Conservation (phyloP, 1,140 invertebrate species). For the Plutomurus gul region DNA sequence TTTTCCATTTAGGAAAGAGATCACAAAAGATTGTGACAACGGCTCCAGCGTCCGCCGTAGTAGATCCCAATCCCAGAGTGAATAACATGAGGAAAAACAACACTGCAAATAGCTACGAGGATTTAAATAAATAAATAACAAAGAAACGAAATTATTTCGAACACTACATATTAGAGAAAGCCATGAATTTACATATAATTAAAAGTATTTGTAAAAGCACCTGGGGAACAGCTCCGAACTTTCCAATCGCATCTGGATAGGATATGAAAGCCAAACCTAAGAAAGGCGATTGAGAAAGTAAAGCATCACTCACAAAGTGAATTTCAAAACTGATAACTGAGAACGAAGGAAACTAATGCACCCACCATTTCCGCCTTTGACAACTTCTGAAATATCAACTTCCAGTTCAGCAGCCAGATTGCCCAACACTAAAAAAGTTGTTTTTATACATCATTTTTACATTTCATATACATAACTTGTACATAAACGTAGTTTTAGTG, state of each 20-base stretch:
- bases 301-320: no score
- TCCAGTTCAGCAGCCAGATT: conserved; percentile 37
- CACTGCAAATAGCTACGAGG: conserved; percentile 58
- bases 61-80: conserved; percentile 55
- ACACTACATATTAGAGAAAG: neutral
- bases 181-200: neutral
- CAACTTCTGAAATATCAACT: conserved; percentile 66
- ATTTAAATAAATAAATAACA: neutral
- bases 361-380: conserved; percentile 67
- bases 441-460: no score
- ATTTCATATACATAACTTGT: no score
- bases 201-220: no score
- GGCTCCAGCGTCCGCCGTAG: conserved; percentile 64
- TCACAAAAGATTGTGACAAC: conserved; percentile 73
- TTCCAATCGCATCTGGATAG: conserved; percentile 86
- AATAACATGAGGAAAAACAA: conserved; percentile 63
- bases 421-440: conserved; percentile 63
- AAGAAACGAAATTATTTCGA: neutral
- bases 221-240: conserved; percentile 65
- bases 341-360: conserved; percentile 65
- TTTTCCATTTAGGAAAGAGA: conserved; percentile 68
- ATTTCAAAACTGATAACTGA: neutral
- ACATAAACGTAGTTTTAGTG: no score
- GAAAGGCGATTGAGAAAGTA: no score
- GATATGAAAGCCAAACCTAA: no score